Percentiles rank a stretch among this genome's conserved stretches.
These are phyloP conservation scores for Agraylea sexmaculata DNA, from an alignment of 1,140 invertebrate genomes.

Conservation along the genomic window DNA sequence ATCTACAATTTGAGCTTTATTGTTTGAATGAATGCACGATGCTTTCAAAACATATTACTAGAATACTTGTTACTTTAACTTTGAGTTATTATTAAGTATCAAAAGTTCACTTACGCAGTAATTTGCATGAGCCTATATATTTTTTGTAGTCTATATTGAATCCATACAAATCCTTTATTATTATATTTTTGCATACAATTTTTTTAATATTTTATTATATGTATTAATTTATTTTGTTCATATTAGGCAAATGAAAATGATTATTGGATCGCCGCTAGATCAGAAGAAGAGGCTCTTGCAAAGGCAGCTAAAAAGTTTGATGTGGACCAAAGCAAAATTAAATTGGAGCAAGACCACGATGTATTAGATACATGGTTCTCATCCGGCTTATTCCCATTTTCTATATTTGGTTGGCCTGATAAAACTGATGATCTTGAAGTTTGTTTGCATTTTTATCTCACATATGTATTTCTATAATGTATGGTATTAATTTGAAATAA, in stretches of 20 bases:
- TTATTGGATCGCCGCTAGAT: conserved; percentile 83
- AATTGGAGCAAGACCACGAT: conserved; percentile 79
- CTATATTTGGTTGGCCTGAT: conserved; percentile 96
- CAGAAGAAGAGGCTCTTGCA: conserved; percentile 66
- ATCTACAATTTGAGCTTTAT: no score
- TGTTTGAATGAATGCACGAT: no score
- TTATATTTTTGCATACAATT: no score
- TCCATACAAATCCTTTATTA: no score
- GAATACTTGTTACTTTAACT: no score
- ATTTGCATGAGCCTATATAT: no score
- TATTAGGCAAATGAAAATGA: conserved; percentile 63
- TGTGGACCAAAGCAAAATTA: conserved; percentile 55
- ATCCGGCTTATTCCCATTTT: conserved; percentile 93
- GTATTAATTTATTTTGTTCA: no score
- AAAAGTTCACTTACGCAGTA: no score
- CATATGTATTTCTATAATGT: neutral
- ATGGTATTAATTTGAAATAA: neutral
- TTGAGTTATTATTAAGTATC: no score
- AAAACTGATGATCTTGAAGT: conserved; percentile 54
- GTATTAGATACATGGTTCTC: conserved; percentile 99
- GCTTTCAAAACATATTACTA: no score
- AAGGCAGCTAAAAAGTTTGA: conserved; percentile 78
- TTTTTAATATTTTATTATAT: no score
- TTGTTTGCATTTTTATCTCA: conserved; percentile 21
- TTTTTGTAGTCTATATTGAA: no score